Evolutionary conservation across 2,888 invertebrate species (phyloP).

Genomic region (Polydrusus pterygomalis): DNA sequence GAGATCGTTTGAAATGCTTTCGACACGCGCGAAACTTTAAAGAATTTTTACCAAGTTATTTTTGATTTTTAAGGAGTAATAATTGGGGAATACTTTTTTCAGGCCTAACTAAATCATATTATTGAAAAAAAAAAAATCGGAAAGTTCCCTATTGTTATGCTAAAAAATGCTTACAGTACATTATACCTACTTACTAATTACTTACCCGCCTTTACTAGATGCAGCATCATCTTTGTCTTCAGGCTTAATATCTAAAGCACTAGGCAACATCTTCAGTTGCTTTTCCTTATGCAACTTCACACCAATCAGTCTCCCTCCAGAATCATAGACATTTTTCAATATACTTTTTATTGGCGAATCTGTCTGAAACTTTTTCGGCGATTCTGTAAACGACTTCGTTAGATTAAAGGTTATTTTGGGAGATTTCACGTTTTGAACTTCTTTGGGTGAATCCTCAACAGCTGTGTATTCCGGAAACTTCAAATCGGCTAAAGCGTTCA

Average conservation of each 20-base stretch:
- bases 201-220: conserved; percentile 9
- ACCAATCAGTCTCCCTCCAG: conserved; percentile 2
- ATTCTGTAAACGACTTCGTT: conserved; percentile 3
- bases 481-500: not conserved
- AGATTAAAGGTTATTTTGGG: conserved; percentile 20
- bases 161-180: too few relatives aligned
- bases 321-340: conserved; percentile 24
- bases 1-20: too few relatives aligned
- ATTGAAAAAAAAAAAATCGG: too few relatives aligned
- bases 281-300: conserved; percentile 12
- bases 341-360: conserved; percentile 15
- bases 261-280: conserved; percentile 9
- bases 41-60: too few relatives aligned
- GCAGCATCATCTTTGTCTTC: conserved; percentile 5
- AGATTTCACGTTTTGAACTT: not conserved
- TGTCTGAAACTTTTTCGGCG: conserved; percentile 1
- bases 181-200: too few relatives aligned
- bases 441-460: not conserved
- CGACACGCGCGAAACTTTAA: too few relatives aligned
- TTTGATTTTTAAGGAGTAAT: too few relatives aligned
- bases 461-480: not conserved
- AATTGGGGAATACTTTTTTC: too few relatives aligned
- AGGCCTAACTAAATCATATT: too few relatives aligned
- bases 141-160: too few relatives aligned
- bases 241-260: conserved; percentile 4